Conservation (phyloP, 37 sponge, comb jelly and placozoan species). For the Lycopodina hypogea region DNA sequence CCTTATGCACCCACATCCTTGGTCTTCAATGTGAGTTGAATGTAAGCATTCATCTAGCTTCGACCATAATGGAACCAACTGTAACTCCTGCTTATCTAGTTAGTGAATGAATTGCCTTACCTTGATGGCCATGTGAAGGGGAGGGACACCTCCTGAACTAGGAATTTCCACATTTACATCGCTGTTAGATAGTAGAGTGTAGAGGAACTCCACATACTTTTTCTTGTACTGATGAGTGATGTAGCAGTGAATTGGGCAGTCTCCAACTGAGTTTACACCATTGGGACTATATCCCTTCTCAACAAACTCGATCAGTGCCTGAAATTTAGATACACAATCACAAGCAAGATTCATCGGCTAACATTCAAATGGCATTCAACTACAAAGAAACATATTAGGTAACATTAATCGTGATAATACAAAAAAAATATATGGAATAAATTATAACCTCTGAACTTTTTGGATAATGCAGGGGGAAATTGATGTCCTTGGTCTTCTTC, state of each 20-base stretch:
- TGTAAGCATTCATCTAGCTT: too few species aligned
- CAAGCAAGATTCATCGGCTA: too few species aligned
- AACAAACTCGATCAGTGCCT: conserved; percentile 13
- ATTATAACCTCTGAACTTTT: conserved; percentile 2
- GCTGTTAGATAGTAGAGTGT: conserved; percentile 36
- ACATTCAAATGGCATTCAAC: too few species aligned
- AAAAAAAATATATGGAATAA: too few species aligned
- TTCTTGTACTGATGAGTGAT: conserved; percentile 15
- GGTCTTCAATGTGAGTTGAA: too few species aligned
- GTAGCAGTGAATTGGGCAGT: conserved; percentile 33
- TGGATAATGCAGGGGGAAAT: conserved; percentile 11
- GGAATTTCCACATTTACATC: conserved; percentile 21
- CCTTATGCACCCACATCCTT: too few species aligned
- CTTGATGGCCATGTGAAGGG: conserved; percentile 48
- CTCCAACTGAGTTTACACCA: background rate
- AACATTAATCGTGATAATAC: too few species aligned
- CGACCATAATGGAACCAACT: too few species aligned
- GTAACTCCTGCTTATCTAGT: too few species aligned
- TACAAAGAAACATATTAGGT: too few species aligned
- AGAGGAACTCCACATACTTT: conserved; percentile 21
- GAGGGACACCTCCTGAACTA: background rate
- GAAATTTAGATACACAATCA: background rate
- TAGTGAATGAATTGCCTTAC: background rate
- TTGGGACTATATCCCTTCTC: background rate
- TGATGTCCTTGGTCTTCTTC: background rate